Evolutionary conservation across 2,888 invertebrate species (phyloP).

Genomic region (Megastigmus dorsalis): DNA sequence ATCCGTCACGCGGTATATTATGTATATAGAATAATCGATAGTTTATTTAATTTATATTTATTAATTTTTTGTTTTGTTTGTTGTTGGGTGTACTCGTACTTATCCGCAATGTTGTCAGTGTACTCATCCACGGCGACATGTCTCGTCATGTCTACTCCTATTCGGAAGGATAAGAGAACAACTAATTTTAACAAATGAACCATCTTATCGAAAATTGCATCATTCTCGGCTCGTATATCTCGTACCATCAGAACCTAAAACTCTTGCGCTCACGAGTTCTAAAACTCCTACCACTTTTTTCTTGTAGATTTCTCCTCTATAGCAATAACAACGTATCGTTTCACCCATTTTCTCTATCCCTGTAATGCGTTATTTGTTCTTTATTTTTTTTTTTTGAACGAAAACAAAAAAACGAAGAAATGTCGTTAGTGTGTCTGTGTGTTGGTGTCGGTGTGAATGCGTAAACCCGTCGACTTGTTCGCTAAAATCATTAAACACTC

Average conservation of each 20-base stretch:
- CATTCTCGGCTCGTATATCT: not conserved
- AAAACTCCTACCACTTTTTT: not conserved
- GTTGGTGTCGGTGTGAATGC: not conserved
- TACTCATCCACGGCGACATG: not conserved
- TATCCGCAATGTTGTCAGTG: conserved; percentile 24
- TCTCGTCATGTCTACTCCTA: not conserved
- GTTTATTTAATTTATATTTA: conserved; percentile 60
- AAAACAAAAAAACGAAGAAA: too few relatives aligned
- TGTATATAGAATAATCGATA: conserved; percentile 57
- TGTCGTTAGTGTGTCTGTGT: not conserved
- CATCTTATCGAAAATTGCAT: too few relatives aligned
- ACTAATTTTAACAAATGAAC: too few relatives aligned
- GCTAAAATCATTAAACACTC: not conserved
- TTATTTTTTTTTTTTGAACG: not conserved
- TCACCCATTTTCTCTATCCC: not conserved
- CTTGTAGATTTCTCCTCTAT: not conserved
- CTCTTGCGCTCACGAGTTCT: too few relatives aligned
- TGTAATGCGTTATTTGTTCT: not conserved
- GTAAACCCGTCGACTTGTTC: conserved; percentile 2
- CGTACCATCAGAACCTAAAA: not conserved
- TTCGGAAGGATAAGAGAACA: not conserved
- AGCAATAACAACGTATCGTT: not conserved
- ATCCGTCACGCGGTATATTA: conserved; percentile 58
- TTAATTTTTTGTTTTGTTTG: conserved; percentile 58
- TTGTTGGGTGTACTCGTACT: conserved; percentile 55